Base-by-base conservation (phyloP, 2,888 invertebrate genomes). In the Phrixothrix hirtus region DNA sequence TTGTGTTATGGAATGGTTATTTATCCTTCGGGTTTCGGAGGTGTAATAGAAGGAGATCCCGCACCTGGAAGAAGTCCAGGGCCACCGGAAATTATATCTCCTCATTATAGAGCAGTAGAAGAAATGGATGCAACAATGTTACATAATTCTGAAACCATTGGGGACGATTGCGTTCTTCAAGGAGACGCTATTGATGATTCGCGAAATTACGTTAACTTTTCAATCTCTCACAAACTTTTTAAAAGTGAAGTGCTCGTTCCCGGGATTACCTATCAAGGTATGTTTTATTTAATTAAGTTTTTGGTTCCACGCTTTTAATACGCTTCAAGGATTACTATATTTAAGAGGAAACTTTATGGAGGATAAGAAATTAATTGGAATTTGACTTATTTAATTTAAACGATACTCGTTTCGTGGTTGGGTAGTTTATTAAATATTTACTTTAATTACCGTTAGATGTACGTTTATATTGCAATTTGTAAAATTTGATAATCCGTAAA, bases 61-160 rank as follows among this genome's bases (percentile, higher is more conserved):
- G 84, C 85, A 1, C 85, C 85, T 1, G 85, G 85, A 4, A 76
- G 85, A 27, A 85, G 85, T 1, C 85, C 85, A 9, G 84, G 84
- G 29, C 84, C 84, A 61, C 84, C 83, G 38, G 43, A 47, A 48
- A 46, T 49, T 2, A 39, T 41, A 36, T 15, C 47, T n/a, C 30
- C 53, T 1, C 32, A 21, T 4, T 15, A 27, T n/a, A 47, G 41
- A 16, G 37, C 43, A 16, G 21, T 37, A 2, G 53, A 55, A 21
- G 45, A 56, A 21, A 13, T 31, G 11, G 34, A 34, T 31, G 42
- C 60, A 16, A 56, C 60, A 10, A 36, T 51, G 26, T 17, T 56
- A n/a, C 34, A 29, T 2, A 69, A 21, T 37, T 46, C 14, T 15
- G 57, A 41, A 43, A 30, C 30, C 9, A 41, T 31, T 13, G 51